Conservation (phyloP, 2,888 invertebrate genomes). For the Monochamus alternatus region DNA sequence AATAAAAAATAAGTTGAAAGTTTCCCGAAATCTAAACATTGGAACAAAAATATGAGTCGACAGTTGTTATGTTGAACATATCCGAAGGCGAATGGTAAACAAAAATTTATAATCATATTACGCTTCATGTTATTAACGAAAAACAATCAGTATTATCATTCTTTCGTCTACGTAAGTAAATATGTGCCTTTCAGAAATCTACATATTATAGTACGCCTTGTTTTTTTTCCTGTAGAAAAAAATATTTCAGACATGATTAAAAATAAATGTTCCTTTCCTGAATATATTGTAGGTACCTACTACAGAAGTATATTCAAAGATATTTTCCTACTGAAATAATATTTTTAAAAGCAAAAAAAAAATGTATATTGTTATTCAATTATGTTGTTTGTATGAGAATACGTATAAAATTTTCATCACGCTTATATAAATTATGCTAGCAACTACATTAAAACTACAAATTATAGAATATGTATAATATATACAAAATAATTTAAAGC, state of each 20-base stretch:
- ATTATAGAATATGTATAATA: constrained; percentile 43
- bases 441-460: constrained; percentile 44
- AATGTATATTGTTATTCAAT: constrained; percentile 12
- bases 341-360: constrained; percentile 23
- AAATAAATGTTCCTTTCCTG: constrained; percentile 7
- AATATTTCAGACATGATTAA: neutral
- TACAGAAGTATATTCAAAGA: constrained; percentile 21
- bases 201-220: neutral
- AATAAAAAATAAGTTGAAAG: too few relatives aligned
- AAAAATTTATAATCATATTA: too few relatives aligned
- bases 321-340: constrained; percentile 27
- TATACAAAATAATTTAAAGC: constrained; percentile 43
- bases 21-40: too few relatives aligned
- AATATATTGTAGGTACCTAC: neutral
- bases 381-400: neutral
- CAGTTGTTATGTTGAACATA: too few relatives aligned
- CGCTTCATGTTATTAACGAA: too few relatives aligned
- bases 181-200: too few relatives aligned
- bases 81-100: too few relatives aligned
- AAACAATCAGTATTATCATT: too few relatives aligned
- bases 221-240: neutral
- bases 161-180: too few relatives aligned
- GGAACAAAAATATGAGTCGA: too few relatives aligned
- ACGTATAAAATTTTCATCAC: constrained; percentile 41
- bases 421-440: constrained; percentile 40